Evolutionary conservation across 2,113 vertebrate species (phyloP).

Genomic region (Asarcornis scutulata): DNA sequence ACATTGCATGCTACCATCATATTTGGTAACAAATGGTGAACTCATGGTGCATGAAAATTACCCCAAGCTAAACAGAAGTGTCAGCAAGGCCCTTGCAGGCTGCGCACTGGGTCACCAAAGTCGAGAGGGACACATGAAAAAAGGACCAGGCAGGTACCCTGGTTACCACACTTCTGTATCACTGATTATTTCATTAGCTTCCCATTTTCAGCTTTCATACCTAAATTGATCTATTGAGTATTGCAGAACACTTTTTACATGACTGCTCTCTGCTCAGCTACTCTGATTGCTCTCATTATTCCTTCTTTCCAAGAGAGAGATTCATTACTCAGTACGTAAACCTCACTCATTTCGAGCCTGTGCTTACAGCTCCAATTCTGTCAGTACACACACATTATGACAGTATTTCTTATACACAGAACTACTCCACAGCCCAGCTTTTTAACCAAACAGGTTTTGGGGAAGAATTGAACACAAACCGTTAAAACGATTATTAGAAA

Average conservation of each 20-base stretch:
- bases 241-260: background rate
- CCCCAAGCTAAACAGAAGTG: background rate
- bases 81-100: background rate
- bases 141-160: background rate
- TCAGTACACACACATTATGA: background rate
- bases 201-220: background rate
- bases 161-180: accelerated
- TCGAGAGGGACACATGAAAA: accelerated
- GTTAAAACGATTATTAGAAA: conserved; percentile 18
- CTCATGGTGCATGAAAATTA: background rate
- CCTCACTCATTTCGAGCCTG: background rate
- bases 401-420: background rate
- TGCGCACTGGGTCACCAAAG: accelerated
- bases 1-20: background rate
- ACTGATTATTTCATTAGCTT: background rate
- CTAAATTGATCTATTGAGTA: accelerated
- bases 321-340: background rate
- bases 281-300: background rate
- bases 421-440: background rate
- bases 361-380: background rate
- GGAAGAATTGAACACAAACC: background rate
- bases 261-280: background rate
- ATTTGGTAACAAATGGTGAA: background rate
- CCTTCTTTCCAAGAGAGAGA: background rate
- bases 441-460: background rate